Conservation (phyloP, 2,797 vertebrate species). For the Chelidonichthys spinosus region DNA sequence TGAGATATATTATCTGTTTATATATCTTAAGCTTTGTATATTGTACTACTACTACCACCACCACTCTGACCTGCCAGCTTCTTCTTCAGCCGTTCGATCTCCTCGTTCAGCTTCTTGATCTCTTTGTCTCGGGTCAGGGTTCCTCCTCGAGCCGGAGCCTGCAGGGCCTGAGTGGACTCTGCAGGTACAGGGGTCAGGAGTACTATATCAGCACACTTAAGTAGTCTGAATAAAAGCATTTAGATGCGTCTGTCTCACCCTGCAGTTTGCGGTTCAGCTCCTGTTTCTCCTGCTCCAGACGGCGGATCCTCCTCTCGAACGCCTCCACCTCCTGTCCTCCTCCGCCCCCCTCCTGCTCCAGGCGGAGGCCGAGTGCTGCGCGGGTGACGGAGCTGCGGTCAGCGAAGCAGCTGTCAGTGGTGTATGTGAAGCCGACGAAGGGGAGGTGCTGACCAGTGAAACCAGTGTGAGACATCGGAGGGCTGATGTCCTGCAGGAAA, state of each 20-base stretch:
- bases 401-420: slow-evolving; percentile 91
- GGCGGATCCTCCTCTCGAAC: slow-evolving; percentile 91
- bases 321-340: slow-evolving; percentile 89
- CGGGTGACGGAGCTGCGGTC: slow-evolving; percentile 65
- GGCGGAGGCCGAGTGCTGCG: slow-evolving; percentile 32
- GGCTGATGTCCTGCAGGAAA: slow-evolving; percentile 88
- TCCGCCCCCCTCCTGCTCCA: slow-evolving; percentile 60
- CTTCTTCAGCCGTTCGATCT: slow-evolving; percentile 94
- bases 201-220: not conserved
- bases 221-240: not conserved
- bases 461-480: slow-evolving; percentile 91
- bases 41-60: too few relatives aligned
- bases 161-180: slow-evolving; percentile 93
- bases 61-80: slow-evolving; percentile 89
- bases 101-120: slow-evolving; percentile 95
- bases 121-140: slow-evolving; percentile 90
- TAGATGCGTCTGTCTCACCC: slow-evolving; percentile 78
- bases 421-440: slow-evolving; percentile 97
- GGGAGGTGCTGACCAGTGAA: slow-evolving; percentile 96
- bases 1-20: too few relatives aligned
- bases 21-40: too few relatives aligned
- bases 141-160: slow-evolving; percentile 85
- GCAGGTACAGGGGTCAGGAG: slow-evolving; percentile 13
- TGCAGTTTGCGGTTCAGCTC: slow-evolving; percentile 93
- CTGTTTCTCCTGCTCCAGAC: slow-evolving; percentile 94